Base-by-base conservation (phyloP, 1,140 invertebrate genomes). In the Drosophila pseudoobscura region DNA sequence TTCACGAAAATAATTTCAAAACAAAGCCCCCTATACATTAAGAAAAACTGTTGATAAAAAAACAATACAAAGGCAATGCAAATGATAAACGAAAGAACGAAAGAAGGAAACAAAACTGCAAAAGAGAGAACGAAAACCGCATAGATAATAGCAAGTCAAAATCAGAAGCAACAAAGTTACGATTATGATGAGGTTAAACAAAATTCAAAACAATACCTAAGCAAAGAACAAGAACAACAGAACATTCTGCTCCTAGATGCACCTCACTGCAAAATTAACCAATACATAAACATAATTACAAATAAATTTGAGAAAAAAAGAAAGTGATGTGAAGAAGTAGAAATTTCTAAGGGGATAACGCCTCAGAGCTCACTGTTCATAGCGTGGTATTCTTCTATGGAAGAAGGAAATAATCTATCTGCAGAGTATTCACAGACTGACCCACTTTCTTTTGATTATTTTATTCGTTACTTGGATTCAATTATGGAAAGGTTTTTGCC, bases 201-300 rank as follows among this genome's bases (percentile, higher is more conserved):
- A 88, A 78, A 84, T 84, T 84, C 20, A 64, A 63, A 51, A 65
- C 57, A 70, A 66, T 73, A 64, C 44, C 49, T 53, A 55, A 51
- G 24, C 41, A 61, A 63, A 49, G 62, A 80, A 46, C 26, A 46
- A 50, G 17, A 63, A 74, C 72, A 63, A 74, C 72, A 74, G 58
- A 80, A 82, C 78, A 89, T 90, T 90, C 89, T 90, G 89, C 89
- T 90, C 89, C 78, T 90, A 90, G 84, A 90, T 85, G 89, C 89
- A 90, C 24, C 89, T 90, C 80, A 90, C 72, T 71, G 78, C 80
- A 83, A 90, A 90, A 90, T 90, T 90, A 90, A 90, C 74, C 89
- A 90, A 90, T 90, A 90, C 85, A 90, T 90, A 90, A 90, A 83
- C 69, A 83, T 90, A 88, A 90, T 83, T 89, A 84, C 82, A 82